Evolutionary conservation across 2,113 vertebrate species (phyloP).

Genomic region (Dolichotis patagonum): DNA sequence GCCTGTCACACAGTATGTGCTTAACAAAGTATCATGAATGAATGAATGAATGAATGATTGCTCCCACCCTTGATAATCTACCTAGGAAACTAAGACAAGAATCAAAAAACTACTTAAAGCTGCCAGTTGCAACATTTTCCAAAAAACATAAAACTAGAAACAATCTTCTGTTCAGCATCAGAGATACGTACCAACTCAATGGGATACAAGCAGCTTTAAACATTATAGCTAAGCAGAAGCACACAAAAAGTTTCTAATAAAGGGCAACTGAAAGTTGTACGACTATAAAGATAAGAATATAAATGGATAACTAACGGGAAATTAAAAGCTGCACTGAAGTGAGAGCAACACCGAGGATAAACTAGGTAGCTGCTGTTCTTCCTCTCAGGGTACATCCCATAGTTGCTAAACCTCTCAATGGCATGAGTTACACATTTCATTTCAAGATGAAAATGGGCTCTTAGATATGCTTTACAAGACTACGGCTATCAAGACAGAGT

Average conservation of each 20-base stretch:
- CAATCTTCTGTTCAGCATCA: background rate
- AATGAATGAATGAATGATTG: conserved; percentile 17
- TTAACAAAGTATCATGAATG: conserved; percentile 37
- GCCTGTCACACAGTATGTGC: background rate
- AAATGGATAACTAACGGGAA: background rate
- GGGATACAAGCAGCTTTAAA: background rate
- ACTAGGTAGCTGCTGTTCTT: background rate
- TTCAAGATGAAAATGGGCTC: conserved; percentile 45
- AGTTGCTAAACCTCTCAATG: background rate
- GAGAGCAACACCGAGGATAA: background rate
- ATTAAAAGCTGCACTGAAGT: conserved; percentile 31
- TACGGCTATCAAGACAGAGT: background rate
- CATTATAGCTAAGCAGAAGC: background rate
- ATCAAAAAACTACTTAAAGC: conserved; percentile 14
- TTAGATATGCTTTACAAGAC: conserved; percentile 24
- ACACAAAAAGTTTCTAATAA: conserved; percentile 15
- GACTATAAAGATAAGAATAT: background rate
- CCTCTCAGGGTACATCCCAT: background rate
- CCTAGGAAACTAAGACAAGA: conserved; percentile 26
- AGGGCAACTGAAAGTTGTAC: background rate
- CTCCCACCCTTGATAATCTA: conserved; percentile 17
- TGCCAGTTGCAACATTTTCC: conserved; percentile 7
- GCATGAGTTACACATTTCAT: background rate
- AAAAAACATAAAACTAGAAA: conserved; percentile 29
- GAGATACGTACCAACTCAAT: background rate